A percentile compares a stretch with the other conserved stretches of the same genome.
These are phyloP conservation scores for Parauchenoglanis punctatus DNA, from an alignment of 2,797 vertebrate species.

Conservation along the genomic window DNA sequence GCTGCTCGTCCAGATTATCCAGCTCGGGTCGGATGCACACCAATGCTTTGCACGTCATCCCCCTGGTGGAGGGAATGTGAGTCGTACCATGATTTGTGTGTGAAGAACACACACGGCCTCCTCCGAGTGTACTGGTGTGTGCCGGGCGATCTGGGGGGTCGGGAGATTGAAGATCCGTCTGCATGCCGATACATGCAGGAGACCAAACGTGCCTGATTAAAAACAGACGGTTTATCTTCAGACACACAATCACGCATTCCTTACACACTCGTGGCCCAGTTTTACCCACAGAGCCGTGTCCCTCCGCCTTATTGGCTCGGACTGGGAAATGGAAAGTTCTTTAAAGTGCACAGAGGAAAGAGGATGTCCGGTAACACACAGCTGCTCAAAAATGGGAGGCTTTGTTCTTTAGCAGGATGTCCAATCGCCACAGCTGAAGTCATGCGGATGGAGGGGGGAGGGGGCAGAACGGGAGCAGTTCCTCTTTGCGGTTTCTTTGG, in stretches of 20 bases:
- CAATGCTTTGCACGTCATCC: neutral
- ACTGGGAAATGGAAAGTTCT: slow-evolving; percentile 41
- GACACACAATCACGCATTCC: slow-evolving; percentile 16
- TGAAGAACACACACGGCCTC: neutral
- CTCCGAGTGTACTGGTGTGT: slow-evolving; percentile 31
- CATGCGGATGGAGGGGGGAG: neutral
- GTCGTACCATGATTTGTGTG: neutral
- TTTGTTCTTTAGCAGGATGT: slow-evolving; percentile 80
- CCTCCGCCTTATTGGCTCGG: slow-evolving; percentile 3
- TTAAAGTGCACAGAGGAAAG: slow-evolving; percentile 72
- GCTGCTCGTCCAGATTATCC: neutral
- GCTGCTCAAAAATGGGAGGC: slow-evolving; percentile 70
- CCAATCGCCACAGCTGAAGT: slow-evolving; percentile 56
- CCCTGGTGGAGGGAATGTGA: slow-evolving; percentile 43
- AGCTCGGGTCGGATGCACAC: neutral
- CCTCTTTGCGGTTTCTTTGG: neutral
- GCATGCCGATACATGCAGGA: slow-evolving; percentile 33
- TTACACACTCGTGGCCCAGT: neutral
- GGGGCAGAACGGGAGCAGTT: neutral
- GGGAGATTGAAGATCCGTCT: slow-evolving; percentile 56
- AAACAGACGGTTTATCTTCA: slow-evolving; percentile 37
- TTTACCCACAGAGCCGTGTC: neutral
- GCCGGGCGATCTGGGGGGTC: slow-evolving; percentile 43
- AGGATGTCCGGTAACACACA: slow-evolving; percentile 83
- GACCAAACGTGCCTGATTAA: slow-evolving; percentile 35